Conservation (phyloP, 2,113 vertebrate species). For the Toxostoma redivivum region DNA sequence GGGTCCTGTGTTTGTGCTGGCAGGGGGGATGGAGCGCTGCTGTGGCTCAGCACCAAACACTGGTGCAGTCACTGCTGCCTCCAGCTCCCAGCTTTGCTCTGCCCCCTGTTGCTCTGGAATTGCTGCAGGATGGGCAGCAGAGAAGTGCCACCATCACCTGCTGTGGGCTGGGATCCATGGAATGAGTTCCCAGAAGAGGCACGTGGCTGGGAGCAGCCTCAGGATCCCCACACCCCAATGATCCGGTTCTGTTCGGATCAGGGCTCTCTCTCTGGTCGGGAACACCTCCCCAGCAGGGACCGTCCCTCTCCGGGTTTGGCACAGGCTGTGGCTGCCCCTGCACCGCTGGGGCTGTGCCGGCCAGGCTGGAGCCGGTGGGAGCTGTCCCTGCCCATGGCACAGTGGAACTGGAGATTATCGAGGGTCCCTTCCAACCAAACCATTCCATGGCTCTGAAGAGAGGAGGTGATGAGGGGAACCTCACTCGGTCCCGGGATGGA, state of each 20-base stretch:
- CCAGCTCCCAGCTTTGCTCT: background rate
- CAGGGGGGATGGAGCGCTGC: background rate
- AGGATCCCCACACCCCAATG: background rate
- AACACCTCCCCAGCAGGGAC: fast-evolving
- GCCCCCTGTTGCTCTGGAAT: background rate
- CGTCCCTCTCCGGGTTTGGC: background rate
- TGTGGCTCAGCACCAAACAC: background rate
- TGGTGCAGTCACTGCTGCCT: background rate
- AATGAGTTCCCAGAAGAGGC: background rate
- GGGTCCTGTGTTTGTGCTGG: background rate
- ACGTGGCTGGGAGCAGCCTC: background rate
- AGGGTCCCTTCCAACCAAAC: background rate
- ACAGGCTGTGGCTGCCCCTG: background rate
- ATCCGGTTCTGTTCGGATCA: background rate
- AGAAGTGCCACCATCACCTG: background rate
- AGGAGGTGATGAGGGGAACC: background rate
- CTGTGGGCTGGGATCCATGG: background rate
- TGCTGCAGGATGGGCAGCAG: background rate
- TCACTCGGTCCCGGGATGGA: background rate
- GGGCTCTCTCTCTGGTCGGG: background rate
- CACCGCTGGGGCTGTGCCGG: background rate
- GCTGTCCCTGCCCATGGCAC: background rate
- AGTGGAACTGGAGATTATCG: background rate
- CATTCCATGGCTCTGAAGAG: too few species aligned
- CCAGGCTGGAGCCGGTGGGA: background rate